Base-by-base conservation (phyloP, 2,888 invertebrate genomes). In the Epistrophe eligans region DNA sequence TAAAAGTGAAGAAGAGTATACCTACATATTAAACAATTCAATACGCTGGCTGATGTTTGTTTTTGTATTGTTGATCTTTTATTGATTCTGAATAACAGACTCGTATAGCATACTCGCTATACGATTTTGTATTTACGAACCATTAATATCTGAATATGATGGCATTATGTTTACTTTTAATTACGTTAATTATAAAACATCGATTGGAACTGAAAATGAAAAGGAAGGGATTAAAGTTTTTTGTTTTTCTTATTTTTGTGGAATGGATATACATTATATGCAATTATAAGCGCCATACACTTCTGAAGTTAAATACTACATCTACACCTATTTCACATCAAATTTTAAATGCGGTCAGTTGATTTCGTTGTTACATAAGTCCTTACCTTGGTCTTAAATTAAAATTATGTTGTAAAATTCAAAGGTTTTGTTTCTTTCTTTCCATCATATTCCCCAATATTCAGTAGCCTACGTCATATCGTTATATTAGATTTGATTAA, bases 141-240 rank as follows among this genome's bases (percentile, higher is more conserved):
- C 67, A 80, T 84, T 50, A 66, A 77, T 81, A 85, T 62, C 77
- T 67, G 77, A 52, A 52, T 73, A 80, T 19, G 80, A 55, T 77
- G 73, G 71, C 57, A 57, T 77, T 62, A 55, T 91, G 91, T 91
- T 91, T 91, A 90, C 90, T 91, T 91, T 91, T 91, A 91, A 91
- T 91, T 91, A 90, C 90, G 90, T 90, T 91, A 91, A 91, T 91
- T 91, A 91, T 89, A 48, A 64, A 79, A 62, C 64, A 64, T 60
- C 55, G 48, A 81, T 70, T 77, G 43, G 0, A 32, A 45, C 4
- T 32, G 5, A 24, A 62, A 62, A 15, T 40, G 13, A 4, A 40
- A 15, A 15, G 40, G 11, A 40, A 24, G 19, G 62, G 19, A 40
- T 60, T 40, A 19, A 19, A 19, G 52, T 13, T 52, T 52, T 8